Evolutionary conservation across 2,888 invertebrate species (phyloP), one percentile per base, ranked within the genome.

Genomic region (Sinhomidia bicolor): DNA sequence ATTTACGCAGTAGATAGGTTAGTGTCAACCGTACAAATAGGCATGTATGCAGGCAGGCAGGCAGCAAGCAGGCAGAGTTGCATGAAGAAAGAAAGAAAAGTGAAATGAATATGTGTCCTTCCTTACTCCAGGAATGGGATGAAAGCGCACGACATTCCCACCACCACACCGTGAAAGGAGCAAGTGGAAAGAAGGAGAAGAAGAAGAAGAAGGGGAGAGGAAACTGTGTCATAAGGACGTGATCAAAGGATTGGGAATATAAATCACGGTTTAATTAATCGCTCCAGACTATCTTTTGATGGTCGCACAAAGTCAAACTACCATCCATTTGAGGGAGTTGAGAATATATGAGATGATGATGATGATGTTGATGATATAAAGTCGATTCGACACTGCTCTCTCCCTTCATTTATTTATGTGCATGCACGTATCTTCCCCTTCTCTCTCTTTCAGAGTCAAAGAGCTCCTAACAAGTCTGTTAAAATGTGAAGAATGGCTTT

Each of bases 221-320:
- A 87, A 87, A 81, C 81, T 87, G 81, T 87, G 87, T 87, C 87
- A 87, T 82, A 82, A 86, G 87, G 87, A 87, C 87, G 87, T 87
- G 87, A 87, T 87, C 87, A 87, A 81, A 87, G 81, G 87, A 87
- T 74, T 81, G 81, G 81, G 81, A 74, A 87, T 87, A 87, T 87
- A 87, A 87, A 87, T 87, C 87, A 87, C 87, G 81, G 81, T 87
- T 87, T 87, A 87, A 87, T 87, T 87, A 87, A 87, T 87, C 87
- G 87, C 71, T 81, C 44, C 36, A 44, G 57, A 81, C 87, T 81
- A 87, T 87, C 87, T 87, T 87, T 74, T 86, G 86, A 80, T 86
- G 86, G 68, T 80, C 86, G 74, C 86, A 71, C 83, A n/a, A 83
- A 86, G 80, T 80, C 86, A 80, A 86, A 86, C 78, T 76, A 57